These are phyloP conservation scores for Fukomys damarensis DNA, from an alignment of 2,113 vertebrate species.

Conservation along the genomic window DNA sequence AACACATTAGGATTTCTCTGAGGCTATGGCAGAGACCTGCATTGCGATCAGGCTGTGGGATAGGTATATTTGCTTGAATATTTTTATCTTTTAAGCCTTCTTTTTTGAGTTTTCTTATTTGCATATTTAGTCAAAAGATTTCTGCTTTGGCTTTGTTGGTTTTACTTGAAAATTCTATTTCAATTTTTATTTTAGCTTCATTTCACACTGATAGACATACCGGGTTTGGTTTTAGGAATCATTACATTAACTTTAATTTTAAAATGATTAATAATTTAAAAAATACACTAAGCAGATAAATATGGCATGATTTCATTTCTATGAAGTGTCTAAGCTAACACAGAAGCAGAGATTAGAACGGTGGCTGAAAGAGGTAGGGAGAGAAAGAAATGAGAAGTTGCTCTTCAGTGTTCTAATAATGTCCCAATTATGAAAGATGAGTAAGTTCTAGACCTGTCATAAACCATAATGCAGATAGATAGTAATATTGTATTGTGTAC, in stretches of 20 bases:
- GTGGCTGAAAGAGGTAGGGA: neutral
- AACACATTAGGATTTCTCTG: conserved; percentile 71
- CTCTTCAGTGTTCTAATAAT: neutral
- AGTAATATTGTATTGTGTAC: neutral
- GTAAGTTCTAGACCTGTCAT: neutral
- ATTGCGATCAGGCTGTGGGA: neutral
- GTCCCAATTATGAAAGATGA: neutral
- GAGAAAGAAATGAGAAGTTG: neutral
- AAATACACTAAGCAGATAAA: neutral
- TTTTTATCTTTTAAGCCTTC: neutral
- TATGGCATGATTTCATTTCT: neutral
- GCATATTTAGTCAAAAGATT: conserved; percentile 35
- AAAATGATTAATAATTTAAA: conserved; percentile 32
- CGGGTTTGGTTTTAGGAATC: neutral
- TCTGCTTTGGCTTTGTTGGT: neutral
- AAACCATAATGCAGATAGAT: too few relatives aligned
- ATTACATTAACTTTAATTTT: conserved; percentile 17
- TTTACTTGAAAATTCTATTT: neutral
- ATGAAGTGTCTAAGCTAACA: neutral
- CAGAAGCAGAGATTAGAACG: neutral
- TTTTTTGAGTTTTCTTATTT: conserved; percentile 51
- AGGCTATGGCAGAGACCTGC: conserved; percentile 41
- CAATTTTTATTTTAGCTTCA: conserved; percentile 32
- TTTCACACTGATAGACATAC: conserved; percentile 10
- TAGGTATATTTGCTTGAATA: neutral